Percentiles rank a stretch among this genome's conserved stretches.
Evolutionary conservation across 2,888 invertebrate genomes (phyloP).

Genomic region (Allygus modestus): DNA sequence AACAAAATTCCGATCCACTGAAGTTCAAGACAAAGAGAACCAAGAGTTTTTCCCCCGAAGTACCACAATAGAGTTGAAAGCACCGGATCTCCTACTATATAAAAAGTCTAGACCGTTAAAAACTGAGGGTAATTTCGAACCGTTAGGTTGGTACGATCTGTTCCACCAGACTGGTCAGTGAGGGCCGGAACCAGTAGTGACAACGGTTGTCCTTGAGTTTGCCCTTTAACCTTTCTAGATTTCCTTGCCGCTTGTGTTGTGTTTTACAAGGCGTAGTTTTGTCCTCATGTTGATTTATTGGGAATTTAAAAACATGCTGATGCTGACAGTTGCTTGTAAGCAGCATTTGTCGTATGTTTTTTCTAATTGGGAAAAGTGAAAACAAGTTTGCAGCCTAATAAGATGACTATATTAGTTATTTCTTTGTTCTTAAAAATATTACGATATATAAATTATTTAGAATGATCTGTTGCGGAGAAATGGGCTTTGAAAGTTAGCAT

Average conservation of each 20-base stretch:
- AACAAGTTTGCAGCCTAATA: no score
- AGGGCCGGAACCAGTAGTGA: constrained; percentile 40
- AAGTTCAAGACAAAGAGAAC: no score
- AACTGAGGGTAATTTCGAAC: constrained; percentile 35
- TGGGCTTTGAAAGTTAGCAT: no score
- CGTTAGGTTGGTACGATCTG: constrained; percentile 42
- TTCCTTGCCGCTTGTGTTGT: constrained; percentile 6
- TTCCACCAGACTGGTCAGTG: constrained; percentile 28
- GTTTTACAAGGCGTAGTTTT: neutral
- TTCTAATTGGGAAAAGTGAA: no score
- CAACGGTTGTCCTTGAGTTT: constrained; percentile 30
- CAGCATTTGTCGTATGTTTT: no score
- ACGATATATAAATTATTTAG: no score
- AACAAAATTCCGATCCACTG: no score
- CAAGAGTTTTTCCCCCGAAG: neutral
- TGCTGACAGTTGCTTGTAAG: no score
- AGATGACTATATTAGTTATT: no score
- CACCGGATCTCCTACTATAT: neutral
- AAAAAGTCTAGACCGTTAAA: constrained; percentile 10
- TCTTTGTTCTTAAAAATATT: no score
- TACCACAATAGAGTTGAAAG: constrained; percentile 1
- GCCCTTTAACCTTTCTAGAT: constrained; percentile 44
- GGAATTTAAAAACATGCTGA: no score
- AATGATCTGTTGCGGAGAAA: no score
- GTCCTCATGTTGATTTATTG: neutral